phyloP scores from a whole-genome alignment of 2,113 vertebrate genomes.

The Oceanites oceanicus region DNA sequence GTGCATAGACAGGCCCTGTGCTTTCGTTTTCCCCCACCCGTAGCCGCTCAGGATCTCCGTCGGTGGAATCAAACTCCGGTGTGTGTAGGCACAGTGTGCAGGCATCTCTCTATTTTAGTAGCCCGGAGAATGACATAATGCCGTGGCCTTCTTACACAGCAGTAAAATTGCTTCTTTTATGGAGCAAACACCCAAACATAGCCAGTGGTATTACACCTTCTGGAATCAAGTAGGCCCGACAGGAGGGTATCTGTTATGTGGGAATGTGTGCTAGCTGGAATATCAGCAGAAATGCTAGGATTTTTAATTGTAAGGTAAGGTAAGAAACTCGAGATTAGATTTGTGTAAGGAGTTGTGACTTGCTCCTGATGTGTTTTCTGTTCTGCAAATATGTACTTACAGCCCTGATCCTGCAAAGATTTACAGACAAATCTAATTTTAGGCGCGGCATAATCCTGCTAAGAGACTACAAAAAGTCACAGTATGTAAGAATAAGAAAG shows the following conservation, averaged over 20 bases:
- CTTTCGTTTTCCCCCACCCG: neutral
- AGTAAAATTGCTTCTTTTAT: neutral
- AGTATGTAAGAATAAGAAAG: neutral
- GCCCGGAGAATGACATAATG: neutral
- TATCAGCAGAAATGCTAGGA: neutral
- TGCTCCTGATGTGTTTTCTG: neutral
- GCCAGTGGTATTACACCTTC: neutral
- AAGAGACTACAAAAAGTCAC: neutral
- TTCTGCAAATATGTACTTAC: neutral
- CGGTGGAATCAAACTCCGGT: no score
- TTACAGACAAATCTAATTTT: neutral
- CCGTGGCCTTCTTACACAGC: neutral
- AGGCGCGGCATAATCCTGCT: neutral
- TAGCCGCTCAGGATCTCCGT: neutral
- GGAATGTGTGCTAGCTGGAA: neutral
- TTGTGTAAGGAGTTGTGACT: neutral
- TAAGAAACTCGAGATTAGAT: accelerated
- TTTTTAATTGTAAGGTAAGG: neutral
- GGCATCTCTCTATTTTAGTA: neutral
- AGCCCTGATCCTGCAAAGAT: neutral
- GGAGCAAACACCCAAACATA: neutral
- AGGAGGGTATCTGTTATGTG: accelerated
- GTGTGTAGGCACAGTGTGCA: neutral
- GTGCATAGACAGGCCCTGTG: neutral
- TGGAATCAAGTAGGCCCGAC: neutral